Evolutionary conservation across 2,797 vertebrate species (phyloP).

Genomic region (Tragopan temminckii): DNA sequence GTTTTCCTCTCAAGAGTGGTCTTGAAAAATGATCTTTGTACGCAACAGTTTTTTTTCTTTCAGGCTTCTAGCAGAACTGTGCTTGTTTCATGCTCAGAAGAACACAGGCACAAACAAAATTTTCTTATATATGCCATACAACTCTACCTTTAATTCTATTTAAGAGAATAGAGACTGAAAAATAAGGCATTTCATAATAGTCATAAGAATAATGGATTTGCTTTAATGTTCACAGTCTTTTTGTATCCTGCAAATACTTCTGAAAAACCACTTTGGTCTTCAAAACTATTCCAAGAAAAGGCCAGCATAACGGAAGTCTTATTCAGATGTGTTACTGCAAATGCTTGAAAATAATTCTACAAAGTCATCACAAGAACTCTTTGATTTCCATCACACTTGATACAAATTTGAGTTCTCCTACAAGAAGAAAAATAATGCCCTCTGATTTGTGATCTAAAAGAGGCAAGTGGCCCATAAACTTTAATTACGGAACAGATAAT

Average conservation of each 20-base stretch:
- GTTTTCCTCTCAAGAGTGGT: neutral
- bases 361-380: neutral
- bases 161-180: neutral
- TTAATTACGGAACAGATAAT: rapidly evolving
- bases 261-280: neutral
- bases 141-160: neutral
- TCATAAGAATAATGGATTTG: neutral
- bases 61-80: neutral
- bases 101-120: neutral
- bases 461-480: neutral
- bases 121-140: neutral
- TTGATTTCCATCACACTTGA: neutral
- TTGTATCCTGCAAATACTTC: neutral
- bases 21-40: neutral
- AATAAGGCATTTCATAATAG: neutral
- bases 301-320: neutral
- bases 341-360: neutral
- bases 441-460: neutral
- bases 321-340: neutral
- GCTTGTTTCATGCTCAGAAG: neutral
- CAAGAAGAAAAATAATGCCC: neutral
- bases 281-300: neutral
- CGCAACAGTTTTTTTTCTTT: neutral
- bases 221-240: neutral
- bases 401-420: neutral